phyloP scores from a whole-genome alignment of 2,888 invertebrate species.

The Pterostichus madidus region DNA sequence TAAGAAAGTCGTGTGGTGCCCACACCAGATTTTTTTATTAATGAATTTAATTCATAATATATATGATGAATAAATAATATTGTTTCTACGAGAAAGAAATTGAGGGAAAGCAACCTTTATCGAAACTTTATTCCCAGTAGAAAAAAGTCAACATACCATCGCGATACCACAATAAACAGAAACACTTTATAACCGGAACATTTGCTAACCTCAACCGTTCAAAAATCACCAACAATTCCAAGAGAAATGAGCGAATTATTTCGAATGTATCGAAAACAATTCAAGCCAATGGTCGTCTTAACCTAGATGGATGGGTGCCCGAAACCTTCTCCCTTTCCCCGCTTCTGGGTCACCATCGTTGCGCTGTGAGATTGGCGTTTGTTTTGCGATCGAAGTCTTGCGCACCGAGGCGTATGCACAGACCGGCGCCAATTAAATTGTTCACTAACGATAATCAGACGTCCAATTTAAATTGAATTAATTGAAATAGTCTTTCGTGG shows the following conservation, averaged over 20 bases:
- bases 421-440: constrained; percentile 30
- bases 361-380: neutral
- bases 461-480: constrained; percentile 62
- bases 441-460: constrained; percentile 48
- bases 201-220: too few relatives aligned
- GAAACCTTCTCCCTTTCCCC: neutral
- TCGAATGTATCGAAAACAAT: constrained; percentile 10
- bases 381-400: constrained; percentile 21
- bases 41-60: too few relatives aligned
- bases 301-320: constrained; percentile 30
- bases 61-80: too few relatives aligned
- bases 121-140: too few relatives aligned
- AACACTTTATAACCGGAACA: too few relatives aligned
- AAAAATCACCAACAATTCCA: neutral
- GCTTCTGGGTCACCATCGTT: neutral
- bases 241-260: neutral
- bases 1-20: too few relatives aligned
- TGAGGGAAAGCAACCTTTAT: too few relatives aligned
- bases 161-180: too few relatives aligned
- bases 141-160: too few relatives aligned
- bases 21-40: too few relatives aligned
- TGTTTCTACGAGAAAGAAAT: too few relatives aligned
- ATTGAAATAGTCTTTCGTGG: constrained; percentile 48
- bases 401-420: neutral
- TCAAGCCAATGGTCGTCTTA: constrained; percentile 6